Conservation (phyloP, 2,113 vertebrate genomes). For the Corythornis vintsioides region DNA sequence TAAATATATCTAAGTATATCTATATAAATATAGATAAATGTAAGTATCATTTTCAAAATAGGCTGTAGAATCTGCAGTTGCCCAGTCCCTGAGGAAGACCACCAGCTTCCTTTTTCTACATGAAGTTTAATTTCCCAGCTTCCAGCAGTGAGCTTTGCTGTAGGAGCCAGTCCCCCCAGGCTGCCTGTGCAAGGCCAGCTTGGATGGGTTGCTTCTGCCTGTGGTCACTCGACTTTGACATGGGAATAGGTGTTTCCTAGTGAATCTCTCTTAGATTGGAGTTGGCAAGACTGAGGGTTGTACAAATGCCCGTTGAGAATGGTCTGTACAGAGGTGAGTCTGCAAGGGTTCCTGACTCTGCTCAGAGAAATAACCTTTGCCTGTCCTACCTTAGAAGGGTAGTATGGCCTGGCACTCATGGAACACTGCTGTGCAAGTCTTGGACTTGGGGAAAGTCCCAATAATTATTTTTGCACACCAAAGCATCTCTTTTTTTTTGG, state of each 20-base stretch:
- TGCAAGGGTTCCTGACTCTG: not conserved
- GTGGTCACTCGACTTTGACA: not conserved
- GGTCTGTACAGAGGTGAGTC: not conserved
- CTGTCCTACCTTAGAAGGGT: not conserved
- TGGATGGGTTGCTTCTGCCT: not conserved
- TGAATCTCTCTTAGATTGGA: not conserved
- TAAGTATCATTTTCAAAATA: not conserved
- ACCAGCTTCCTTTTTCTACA: not conserved
- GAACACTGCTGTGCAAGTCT: not conserved
- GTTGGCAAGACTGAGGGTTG: not conserved
- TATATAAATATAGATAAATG: too few species aligned
- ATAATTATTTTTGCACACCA: not conserved
- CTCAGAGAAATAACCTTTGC: not conserved
- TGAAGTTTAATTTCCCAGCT: not conserved
- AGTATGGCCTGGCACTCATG: not conserved
- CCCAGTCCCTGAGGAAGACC: not conserved
- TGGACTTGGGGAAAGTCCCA: not conserved
- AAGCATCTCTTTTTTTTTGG: not conserved
- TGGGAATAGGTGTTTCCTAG: not conserved
- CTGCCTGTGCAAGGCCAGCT: not conserved
- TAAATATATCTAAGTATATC: not conserved
- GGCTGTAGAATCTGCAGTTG: not conserved
- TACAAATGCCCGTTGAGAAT: fast-evolving
- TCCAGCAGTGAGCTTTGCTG: not conserved
- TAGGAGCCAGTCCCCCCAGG: not conserved